phyloP scores from a whole-genome alignment of 2,888 invertebrate species.

The Latheticus oryzae region DNA sequence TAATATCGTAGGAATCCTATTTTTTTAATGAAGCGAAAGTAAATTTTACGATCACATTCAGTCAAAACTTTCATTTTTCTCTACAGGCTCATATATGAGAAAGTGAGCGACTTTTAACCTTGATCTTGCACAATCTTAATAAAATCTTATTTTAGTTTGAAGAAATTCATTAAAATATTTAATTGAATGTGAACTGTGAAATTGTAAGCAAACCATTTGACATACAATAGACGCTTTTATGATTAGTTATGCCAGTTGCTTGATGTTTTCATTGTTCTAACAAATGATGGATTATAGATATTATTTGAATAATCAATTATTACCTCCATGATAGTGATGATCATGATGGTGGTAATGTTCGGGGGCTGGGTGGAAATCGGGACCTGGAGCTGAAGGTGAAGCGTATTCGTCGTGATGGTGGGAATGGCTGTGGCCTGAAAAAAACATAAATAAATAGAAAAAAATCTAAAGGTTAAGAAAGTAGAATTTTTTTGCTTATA shows the following conservation, averaged over 20 bases:
- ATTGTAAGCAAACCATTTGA: constrained; percentile 26
- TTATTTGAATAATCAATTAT: constrained; percentile 17
- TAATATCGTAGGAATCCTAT: no score
- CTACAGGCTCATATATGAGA: constrained; percentile 28
- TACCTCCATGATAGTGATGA: constrained; percentile 46
- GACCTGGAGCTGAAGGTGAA: constrained; percentile 51
- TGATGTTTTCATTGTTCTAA: constrained; percentile 20
- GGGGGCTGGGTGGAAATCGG: constrained; percentile 48
- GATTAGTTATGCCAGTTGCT: constrained; percentile 22
- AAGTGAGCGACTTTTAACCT: constrained; percentile 34
- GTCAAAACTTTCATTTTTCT: constrained; percentile 38
- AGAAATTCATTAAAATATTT: constrained; percentile 20
- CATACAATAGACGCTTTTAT: constrained; percentile 16
- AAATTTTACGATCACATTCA: constrained; percentile 22
- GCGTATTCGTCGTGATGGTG: constrained; percentile 50
- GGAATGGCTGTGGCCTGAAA: constrained; percentile 21
- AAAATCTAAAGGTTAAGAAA: background rate
- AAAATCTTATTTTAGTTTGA: no score
- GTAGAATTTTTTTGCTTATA: background rate
- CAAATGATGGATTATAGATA: constrained; percentile 17
- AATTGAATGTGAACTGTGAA: constrained; percentile 34
- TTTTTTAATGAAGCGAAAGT: constrained; percentile 28
- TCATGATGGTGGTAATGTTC: constrained; percentile 44
- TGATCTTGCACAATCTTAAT: constrained; percentile 8
- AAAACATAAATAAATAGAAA: background rate